phyloP scores from a whole-genome alignment of 2,888 invertebrate genomes.

The Germaria angustata region DNA sequence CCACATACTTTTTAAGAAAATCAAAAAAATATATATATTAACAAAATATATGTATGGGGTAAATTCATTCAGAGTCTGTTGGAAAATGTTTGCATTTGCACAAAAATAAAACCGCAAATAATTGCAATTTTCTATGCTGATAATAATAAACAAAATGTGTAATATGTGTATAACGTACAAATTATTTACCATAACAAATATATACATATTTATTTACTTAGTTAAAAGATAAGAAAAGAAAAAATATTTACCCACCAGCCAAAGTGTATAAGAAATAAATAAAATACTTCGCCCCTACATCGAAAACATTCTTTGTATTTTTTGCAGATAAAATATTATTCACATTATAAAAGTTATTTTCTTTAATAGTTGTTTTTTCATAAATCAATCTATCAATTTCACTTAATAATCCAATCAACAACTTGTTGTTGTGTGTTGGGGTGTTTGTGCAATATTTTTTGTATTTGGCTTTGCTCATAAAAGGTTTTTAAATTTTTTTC shows the following conservation, averaged over 20 bases:
- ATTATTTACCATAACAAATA: neutral
- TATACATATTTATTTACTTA: constrained; percentile 39
- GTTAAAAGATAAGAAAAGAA: constrained; percentile 41
- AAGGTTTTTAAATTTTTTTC: neutral
- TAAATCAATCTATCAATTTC: constrained; percentile 50
- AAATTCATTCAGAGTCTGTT: neutral
- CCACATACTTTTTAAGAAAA: constrained; percentile 26
- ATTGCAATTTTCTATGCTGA: constrained; percentile 61
- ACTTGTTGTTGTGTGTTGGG: constrained; percentile 1
- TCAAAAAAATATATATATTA: neutral
- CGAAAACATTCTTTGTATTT: neutral
- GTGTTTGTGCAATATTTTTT: constrained; percentile 5
- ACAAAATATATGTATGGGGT: neutral
- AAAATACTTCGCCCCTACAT: neutral
- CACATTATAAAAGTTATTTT: constrained; percentile 4
- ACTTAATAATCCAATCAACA: constrained; percentile 33
- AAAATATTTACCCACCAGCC: constrained; percentile 3
- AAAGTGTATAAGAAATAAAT: constrained; percentile 4
- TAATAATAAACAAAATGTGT: constrained; percentile 44
- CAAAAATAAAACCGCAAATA: constrained; percentile 56
- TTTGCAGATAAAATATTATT: constrained; percentile 15
- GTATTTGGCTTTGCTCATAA: neutral
- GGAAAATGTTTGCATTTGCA: constrained; percentile 34
- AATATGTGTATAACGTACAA: neutral
- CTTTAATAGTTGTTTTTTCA: constrained; percentile 27